Conservation (phyloP, 2,888 invertebrate species). For the Erynnis tages region DNA sequence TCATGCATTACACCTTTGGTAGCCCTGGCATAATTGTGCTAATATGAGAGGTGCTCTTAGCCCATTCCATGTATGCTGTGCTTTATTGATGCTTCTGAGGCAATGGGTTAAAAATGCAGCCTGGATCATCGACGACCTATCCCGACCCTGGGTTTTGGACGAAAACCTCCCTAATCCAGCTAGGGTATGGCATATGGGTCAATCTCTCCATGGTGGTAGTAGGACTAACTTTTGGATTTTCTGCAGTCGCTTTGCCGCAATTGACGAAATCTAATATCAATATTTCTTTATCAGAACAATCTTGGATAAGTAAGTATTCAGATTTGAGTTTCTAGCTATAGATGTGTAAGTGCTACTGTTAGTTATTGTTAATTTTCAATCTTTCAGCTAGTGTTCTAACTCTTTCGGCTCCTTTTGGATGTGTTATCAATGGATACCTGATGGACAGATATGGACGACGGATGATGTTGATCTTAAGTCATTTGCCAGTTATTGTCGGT, state of each 20-base stretch:
- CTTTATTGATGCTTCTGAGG: background rate
- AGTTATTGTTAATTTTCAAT: background rate
- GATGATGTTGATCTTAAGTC: slow-evolving; percentile 75
- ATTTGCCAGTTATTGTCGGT: slow-evolving; percentile 83
- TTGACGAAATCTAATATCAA: slow-evolving; percentile 59
- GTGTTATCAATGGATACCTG: slow-evolving; percentile 82
- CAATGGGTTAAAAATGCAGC: slow-evolving; percentile 12
- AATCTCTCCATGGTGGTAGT: slow-evolving; percentile 81
- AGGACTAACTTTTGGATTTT: slow-evolving; percentile 83
- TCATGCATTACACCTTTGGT: no score
- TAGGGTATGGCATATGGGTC: slow-evolving; percentile 56
- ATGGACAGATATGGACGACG: slow-evolving; percentile 84
- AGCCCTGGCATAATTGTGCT: no score
- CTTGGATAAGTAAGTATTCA: slow-evolving; percentile 81
- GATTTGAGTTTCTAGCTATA: no score
- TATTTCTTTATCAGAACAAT: slow-evolving; percentile 68
- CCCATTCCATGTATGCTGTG: background rate
- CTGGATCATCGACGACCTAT: slow-evolving; percentile 26
- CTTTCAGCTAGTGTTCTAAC: slow-evolving; percentile 80
- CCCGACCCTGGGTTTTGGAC: slow-evolving; percentile 52
- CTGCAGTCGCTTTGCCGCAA: slow-evolving; percentile 82
- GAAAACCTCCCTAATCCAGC: slow-evolving; percentile 50
- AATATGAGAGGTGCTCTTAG: background rate
- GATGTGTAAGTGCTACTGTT: no score
- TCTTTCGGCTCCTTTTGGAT: slow-evolving; percentile 83